phyloP scores from a whole-genome alignment of 2,888 invertebrate species.

The Colletes collaris region DNA sequence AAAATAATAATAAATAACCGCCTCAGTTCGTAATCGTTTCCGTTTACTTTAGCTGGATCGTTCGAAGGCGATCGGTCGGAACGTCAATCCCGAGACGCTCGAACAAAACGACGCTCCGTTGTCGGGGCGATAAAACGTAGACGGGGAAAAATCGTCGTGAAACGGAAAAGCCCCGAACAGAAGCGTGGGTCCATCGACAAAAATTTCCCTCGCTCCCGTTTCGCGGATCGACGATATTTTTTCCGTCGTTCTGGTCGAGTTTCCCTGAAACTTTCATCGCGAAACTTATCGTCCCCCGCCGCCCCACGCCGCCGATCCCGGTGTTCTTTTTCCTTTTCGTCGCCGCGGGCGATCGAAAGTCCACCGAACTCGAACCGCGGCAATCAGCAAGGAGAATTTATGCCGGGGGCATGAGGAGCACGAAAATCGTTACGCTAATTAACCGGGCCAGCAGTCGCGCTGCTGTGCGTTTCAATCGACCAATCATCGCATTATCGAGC shows the following conservation, averaged over 20 bases:
- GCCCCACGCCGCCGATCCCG: background rate
- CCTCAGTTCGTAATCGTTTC: too few species aligned
- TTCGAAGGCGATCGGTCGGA: background rate
- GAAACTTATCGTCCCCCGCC: conserved; percentile 55
- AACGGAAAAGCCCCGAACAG: conserved; percentile 14
- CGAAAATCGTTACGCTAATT: conserved; percentile 49
- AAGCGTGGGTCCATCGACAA: conserved; percentile 29
- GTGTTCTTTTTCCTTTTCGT: conserved; percentile 13
- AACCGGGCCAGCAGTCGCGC: conserved; percentile 17
- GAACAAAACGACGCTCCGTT: conserved; percentile 46
- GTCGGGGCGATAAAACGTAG: conserved; percentile 24
- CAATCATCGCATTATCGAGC: conserved; percentile 33
- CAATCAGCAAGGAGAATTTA: conserved; percentile 57
- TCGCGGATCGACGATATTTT: conserved; percentile 60
- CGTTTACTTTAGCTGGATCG: background rate
- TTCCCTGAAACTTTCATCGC: conserved; percentile 49
- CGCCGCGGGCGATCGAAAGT: conserved; percentile 32
- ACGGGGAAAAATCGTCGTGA: conserved; percentile 17
- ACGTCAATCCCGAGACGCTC: conserved; percentile 5
- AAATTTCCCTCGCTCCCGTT: conserved; percentile 46
- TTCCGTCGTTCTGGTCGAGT: conserved; percentile 39
- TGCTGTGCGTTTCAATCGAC: conserved; percentile 21
- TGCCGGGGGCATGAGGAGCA: conserved; percentile 40
- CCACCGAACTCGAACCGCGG: conserved; percentile 60
- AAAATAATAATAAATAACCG: too few species aligned